Evolutionary conservation across 2,888 invertebrate genomes (phyloP).

Genomic region (Caenorhabditis uteleia): DNA sequence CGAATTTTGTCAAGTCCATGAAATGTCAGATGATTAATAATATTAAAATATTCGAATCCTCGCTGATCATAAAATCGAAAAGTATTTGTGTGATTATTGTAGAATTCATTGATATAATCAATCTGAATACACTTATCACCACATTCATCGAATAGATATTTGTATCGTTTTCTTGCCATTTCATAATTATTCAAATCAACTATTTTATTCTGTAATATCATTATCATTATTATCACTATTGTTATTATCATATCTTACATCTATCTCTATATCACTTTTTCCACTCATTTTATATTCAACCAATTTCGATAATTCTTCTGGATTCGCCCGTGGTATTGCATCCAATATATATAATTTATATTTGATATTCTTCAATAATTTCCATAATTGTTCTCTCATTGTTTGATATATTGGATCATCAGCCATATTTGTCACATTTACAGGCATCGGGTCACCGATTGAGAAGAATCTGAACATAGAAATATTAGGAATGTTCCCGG

Average conservation of each 20-base stretch:
- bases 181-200: neutral
- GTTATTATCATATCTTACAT: neutral
- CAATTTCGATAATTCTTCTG: no score
- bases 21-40: conserved; percentile 6
- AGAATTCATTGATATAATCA: neutral
- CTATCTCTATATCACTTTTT: neutral
- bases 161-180: neutral
- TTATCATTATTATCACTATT: neutral
- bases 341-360: no score
- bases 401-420: no score
- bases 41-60: conserved; percentile 1
- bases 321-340: no score
- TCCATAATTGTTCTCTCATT: no score
- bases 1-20: conserved; percentile 6
- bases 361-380: no score
- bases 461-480: no score
- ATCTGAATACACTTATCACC: neutral
- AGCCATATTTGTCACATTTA: no score
- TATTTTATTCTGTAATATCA: neutral
- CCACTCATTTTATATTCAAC: neutral
- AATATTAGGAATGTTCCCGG: no score
- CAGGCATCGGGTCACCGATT: no score
- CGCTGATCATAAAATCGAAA: neutral
- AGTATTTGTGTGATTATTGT: neutral
- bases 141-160: neutral